Conservation (phyloP, 2,797 vertebrate genomes). For the Enteromius trimaculatus region DNA sequence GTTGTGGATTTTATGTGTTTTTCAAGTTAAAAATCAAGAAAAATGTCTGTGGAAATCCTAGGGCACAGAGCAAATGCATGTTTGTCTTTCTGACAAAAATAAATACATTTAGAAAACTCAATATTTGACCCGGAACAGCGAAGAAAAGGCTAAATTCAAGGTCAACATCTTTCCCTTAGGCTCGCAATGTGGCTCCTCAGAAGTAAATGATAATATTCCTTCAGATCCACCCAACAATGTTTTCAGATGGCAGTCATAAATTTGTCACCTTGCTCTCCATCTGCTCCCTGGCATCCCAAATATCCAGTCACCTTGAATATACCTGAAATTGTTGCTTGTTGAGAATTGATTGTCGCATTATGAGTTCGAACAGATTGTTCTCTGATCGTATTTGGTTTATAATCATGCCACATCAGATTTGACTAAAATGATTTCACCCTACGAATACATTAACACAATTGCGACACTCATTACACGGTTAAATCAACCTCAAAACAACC, state of each 20-base stretch:
- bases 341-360: not conserved
- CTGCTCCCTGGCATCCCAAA: constrained; percentile 13
- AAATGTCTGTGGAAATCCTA: not conserved
- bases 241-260: constrained; percentile 8
- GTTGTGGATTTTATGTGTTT: not conserved
- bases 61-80: not conserved
- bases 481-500: constrained; percentile 35
- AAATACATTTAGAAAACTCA: not conserved
- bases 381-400: constrained; percentile 23
- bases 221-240: constrained; percentile 15
- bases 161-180: not conserved
- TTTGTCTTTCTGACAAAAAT: constrained; percentile 1
- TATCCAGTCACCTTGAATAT: not conserved
- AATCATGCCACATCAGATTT: constrained; percentile 38
- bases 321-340: not conserved
- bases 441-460: constrained; percentile 21
- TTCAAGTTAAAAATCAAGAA: constrained; percentile 26
- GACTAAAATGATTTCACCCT: constrained; percentile 27
- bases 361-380: constrained; percentile 27
- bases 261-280: constrained; percentile 35
- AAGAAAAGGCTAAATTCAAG: constrained; percentile 19
- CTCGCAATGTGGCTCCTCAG: not conserved
- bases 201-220: constrained; percentile 7
- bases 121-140: not conserved
- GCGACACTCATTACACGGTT: constrained; percentile 20